A percentile compares a stretch with the other conserved stretches of the same genome.
These are phyloP conservation scores for Acanthornis magna DNA, from an alignment of 2,797 vertebrate species.

Conservation along the genomic window DNA sequence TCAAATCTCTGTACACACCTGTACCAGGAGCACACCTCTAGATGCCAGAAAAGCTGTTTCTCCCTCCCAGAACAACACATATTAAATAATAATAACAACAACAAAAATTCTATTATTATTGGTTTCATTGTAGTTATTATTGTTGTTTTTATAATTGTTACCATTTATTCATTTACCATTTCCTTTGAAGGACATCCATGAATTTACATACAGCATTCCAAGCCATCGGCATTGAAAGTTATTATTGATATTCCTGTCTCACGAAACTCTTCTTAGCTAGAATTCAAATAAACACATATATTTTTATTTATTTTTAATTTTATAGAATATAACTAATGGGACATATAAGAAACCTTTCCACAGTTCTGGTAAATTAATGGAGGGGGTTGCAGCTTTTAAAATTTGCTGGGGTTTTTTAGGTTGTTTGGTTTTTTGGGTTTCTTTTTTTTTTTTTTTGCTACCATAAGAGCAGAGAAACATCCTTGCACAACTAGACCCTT, in stretches of 20 bases:
- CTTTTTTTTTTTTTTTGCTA: neutral
- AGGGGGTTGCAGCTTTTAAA: neutral
- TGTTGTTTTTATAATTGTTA: neutral
- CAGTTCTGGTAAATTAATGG: neutral
- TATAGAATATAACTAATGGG: neutral
- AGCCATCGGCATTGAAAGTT: neutral
- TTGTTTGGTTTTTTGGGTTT: no score
- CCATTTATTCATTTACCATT: neutral
- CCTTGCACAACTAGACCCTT: neutral
- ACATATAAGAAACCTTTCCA: neutral
- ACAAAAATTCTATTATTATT: neutral
- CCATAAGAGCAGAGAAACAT: neutral
- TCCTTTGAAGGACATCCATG: neutral
- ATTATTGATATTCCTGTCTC: neutral
- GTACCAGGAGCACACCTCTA: neutral
- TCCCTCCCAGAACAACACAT: neutral
- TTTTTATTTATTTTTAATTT: neutral
- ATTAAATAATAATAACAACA: neutral
- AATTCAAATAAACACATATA: neutral
- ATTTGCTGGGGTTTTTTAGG: neutral
- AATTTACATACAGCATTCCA: neutral
- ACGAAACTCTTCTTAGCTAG: neutral
- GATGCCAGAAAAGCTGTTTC: neutral
- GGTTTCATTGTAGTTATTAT: neutral
- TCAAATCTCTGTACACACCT: neutral